Evolutionary conservation across 1,140 invertebrate species (phyloP).

Genomic region (Drosophila jambulina): DNA sequence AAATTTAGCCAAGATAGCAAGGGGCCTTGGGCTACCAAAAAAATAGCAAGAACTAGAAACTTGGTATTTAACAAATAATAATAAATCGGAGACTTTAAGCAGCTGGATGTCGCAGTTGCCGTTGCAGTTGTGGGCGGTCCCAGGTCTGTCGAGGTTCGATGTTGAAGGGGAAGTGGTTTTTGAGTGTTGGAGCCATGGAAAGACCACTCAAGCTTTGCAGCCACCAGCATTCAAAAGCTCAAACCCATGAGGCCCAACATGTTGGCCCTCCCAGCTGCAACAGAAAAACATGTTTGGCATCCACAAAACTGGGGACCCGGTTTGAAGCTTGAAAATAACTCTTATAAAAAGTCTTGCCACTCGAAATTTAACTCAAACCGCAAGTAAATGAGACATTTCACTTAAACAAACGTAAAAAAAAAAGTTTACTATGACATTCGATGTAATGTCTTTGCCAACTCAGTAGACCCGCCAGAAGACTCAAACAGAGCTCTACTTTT

Average conservation of each 20-base stretch:
- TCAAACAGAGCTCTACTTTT: conserved; percentile 19
- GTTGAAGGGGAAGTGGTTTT: conserved; percentile 27
- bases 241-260: not conserved
- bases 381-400: too few species aligned
- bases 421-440: too few species aligned
- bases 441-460: not conserved
- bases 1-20: conserved; percentile 70
- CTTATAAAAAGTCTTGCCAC: conserved; percentile 9
- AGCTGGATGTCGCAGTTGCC: conserved; percentile 3
- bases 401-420: not conserved
- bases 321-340: not conserved
- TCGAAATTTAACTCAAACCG: not conserved
- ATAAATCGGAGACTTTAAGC: conserved; percentile 16
- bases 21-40: conserved; percentile 3
- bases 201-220: conserved; percentile 5
- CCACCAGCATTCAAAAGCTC: conserved; percentile 12
- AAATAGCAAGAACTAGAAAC: not conserved
- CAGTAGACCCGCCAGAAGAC: conserved; percentile 20
- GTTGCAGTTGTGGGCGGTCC: conserved; percentile 59
- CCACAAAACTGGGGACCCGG: conserved; percentile 10
- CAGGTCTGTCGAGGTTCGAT: conserved; percentile 17
- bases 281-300: conserved; percentile 18
- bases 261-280: not conserved
- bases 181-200: not conserved
- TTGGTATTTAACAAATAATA: conserved; percentile 7